These are phyloP conservation scores for Cynoglossus semilaevis DNA, from an alignment of 2,113 vertebrate genomes.

Conservation along the genomic window DNA sequence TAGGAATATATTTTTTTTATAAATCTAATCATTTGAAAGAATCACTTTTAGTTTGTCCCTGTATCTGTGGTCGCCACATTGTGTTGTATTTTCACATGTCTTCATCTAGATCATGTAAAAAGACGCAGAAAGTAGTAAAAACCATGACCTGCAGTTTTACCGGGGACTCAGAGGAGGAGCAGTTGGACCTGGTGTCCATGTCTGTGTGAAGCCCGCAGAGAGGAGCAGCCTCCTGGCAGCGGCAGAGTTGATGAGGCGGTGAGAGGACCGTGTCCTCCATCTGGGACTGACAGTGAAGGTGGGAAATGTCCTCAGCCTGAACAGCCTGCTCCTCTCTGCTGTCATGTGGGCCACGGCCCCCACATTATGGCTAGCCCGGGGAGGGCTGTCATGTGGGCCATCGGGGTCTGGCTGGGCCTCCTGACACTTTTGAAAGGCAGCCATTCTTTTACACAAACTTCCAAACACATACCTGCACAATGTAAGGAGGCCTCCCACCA, in stretches of 20 bases:
- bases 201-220: slow-evolving; percentile 40
- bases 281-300: slow-evolving; percentile 63
- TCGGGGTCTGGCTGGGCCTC: slow-evolving; percentile 28
- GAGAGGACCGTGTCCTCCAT: slow-evolving; percentile 61
- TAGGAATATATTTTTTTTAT: too few relatives aligned
- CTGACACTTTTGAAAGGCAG: slow-evolving; percentile 43
- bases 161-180: slow-evolving; percentile 12
- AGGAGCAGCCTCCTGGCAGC: slow-evolving; percentile 44
- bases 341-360: slow-evolving; percentile 56
- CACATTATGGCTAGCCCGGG: slow-evolving; percentile 45
- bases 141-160: slow-evolving; percentile 31
- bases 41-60: too few relatives aligned
- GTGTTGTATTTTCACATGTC: too few relatives aligned
- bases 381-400: slow-evolving; percentile 56
- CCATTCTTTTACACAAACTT: slow-evolving; percentile 26
- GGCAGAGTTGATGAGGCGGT: slow-evolving; percentile 44
- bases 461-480: slow-evolving; percentile 34
- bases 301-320: slow-evolving; percentile 59
- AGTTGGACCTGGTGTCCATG: slow-evolving; percentile 25
- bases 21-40: too few relatives aligned
- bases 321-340: slow-evolving; percentile 56
- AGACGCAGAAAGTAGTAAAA: too few relatives aligned
- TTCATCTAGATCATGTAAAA: too few relatives aligned
- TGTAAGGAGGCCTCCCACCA: slow-evolving; percentile 30
- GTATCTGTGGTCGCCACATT: too few relatives aligned